Evolutionary conservation across 2,797 vertebrate genomes (phyloP), one percentile per base, ranked within the genome.

Genomic region (Perodicticus potto): DNA sequence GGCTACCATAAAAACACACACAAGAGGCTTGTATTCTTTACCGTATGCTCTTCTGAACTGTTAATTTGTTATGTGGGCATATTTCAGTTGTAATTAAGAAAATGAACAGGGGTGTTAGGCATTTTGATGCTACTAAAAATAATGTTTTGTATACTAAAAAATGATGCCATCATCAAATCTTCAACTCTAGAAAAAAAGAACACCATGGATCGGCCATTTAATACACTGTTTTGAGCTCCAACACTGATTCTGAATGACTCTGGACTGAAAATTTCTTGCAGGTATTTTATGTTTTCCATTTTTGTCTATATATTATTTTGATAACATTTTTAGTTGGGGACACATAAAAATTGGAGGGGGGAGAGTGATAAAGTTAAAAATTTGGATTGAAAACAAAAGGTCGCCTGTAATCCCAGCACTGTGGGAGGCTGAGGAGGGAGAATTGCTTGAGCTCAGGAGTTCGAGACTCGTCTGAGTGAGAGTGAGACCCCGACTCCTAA

Each of bases 301-400:
- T 87, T 74, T 81, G 27, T 25, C 29, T 55, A 19, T 20, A 17
- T 32, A 49, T n/a, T 49, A 91, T 49, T 23, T 57, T 77, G 61
- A 82, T 74, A 93, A 65, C 94, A 88, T 19, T 43, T 19, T 76
- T 84, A 49, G 40, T 67, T 87, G 82, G 43, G 55, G 12, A 86
- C 27, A n/a, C 12, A 16, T 69, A 94, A 37, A 72, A 80, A 92
- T 69, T 86, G 27, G 10, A 25, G 2, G 7, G 45, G 4, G 19
- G 59, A 86, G 43, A 91, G 89, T 80, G 25, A 85, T 27, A 12
- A 93, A 85, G 20, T 55, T 45, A 49, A 76, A 89, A 89, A 70
- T 77, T 11, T 59, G 53, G n/a, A 49, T 83, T 45, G 59, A 89
- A 90, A 78, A 93, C 32, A 70, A 92, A 87, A 92, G 16, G 55